Percentiles rank a stretch among this genome's conserved stretches.
Conservation (phyloP, 1,140 invertebrate genomes). For the Panulirus ornatus region DNA sequence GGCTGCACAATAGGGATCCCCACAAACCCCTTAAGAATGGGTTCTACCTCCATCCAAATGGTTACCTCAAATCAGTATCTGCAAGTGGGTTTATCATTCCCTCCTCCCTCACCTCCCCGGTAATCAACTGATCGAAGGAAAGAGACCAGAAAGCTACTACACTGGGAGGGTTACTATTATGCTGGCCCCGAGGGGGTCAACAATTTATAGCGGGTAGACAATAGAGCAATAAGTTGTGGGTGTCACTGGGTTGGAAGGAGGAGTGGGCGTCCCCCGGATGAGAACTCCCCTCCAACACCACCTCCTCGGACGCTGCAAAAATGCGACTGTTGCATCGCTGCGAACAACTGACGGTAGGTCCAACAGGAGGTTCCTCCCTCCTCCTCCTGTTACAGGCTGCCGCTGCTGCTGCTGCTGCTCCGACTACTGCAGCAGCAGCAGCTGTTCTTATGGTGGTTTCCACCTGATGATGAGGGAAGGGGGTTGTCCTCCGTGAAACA, state of each 20-base stretch:
- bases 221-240: constrained; percentile 26
- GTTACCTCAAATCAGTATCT: too few species aligned
- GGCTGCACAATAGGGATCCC: too few species aligned
- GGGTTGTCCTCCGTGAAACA: too few species aligned
- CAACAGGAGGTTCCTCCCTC: too few species aligned
- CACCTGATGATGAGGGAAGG: too few species aligned
- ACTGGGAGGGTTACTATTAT: not conserved
- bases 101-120: too few species aligned
- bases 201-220: constrained; percentile 32
- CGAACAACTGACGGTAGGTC: not conserved
- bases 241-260: constrained; percentile 15
- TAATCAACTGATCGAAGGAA: too few species aligned
- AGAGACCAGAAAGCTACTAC: too few species aligned
- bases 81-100: not conserved
- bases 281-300: not conserved
- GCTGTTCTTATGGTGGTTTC: too few species aligned
- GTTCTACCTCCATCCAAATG: too few species aligned
- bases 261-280: too few species aligned
- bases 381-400: not conserved
- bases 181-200: not conserved
- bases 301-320: not conserved
- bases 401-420: not conserved
- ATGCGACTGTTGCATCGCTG: constrained; percentile 4
- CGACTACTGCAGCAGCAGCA: not conserved
- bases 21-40: too few species aligned